Evolutionary conservation across 2,888 invertebrate species (phyloP).

Genomic region (Latrodectus hesperus): DNA sequence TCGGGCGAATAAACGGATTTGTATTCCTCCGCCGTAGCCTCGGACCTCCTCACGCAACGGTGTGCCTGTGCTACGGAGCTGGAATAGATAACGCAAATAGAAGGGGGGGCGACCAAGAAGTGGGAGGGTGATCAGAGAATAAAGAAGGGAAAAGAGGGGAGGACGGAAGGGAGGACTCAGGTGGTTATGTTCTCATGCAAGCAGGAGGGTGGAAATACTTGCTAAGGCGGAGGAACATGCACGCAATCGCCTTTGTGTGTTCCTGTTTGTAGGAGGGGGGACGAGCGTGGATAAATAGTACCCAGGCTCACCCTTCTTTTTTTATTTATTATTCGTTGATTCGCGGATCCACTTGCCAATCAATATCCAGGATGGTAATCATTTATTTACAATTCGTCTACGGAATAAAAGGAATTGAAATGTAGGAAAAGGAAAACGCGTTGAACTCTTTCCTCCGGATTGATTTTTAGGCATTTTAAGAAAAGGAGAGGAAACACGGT

Average conservation of each 20-base stretch:
- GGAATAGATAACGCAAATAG: slow-evolving; percentile 35
- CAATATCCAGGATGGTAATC: slow-evolving; percentile 40
- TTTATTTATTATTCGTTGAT: slow-evolving; percentile 35
- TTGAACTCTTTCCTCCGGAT: not conserved
- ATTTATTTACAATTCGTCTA: slow-evolving; percentile 45
- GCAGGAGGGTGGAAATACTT: slow-evolving; percentile 41
- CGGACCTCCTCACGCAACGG: slow-evolving; percentile 49
- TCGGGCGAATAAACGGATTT: slow-evolving; percentile 49
- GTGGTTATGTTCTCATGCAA: slow-evolving; percentile 57
- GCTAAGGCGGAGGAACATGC: slow-evolving; percentile 41
- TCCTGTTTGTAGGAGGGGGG: slow-evolving; percentile 16
- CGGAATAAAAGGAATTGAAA: slow-evolving; percentile 16
- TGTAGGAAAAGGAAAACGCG: not conserved
- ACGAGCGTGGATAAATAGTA: slow-evolving; percentile 55
- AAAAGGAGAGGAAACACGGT: not conserved
- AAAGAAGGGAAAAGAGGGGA: not conserved
- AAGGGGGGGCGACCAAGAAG: not conserved
- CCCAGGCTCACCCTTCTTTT: slow-evolving; percentile 15
- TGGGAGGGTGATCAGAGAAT: not conserved
- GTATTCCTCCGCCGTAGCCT: slow-evolving; percentile 48
- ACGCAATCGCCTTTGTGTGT: slow-evolving; percentile 52
- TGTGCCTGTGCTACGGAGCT: slow-evolving; percentile 28
- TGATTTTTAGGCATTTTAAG: not conserved
- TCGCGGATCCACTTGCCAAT: slow-evolving; percentile 37
- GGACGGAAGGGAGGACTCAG: slow-evolving; percentile 36